phyloP scores from a whole-genome alignment of 1,140 invertebrate species.

The Drosophila littoralis region DNA sequence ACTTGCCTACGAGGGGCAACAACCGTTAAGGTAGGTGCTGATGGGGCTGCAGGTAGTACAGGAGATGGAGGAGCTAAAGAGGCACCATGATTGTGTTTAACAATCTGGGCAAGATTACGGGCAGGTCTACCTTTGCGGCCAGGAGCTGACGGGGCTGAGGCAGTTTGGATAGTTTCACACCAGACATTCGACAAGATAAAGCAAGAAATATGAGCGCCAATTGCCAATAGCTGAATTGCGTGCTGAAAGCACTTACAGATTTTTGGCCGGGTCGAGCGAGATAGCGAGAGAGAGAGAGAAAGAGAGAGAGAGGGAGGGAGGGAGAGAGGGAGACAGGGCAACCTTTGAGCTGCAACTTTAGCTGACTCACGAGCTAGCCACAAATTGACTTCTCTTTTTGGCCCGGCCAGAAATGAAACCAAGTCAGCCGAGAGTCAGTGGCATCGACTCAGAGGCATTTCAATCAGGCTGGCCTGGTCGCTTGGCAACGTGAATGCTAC shows the following conservation, averaged over 20 bases:
- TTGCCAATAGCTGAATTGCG: constrained; percentile 67
- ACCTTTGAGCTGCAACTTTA: constrained; percentile 55
- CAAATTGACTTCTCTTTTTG: constrained; percentile 63
- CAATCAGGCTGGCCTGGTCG: constrained; percentile 58
- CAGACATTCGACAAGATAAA: constrained; percentile 40
- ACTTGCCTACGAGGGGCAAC: no score
- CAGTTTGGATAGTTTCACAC: no score
- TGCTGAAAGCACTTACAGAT: constrained; percentile 64
- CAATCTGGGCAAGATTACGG: no score
- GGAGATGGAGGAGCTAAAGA: no score
- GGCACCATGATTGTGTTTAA: no score
- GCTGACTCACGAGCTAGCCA: constrained; percentile 76
- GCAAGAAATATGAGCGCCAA: constrained; percentile 41
- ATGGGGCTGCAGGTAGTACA: no score
- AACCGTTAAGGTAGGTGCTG: no score
- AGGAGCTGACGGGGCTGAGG: no score
- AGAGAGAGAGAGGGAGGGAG: constrained; percentile 9
- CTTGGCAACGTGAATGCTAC: constrained; percentile 62
- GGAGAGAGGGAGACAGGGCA: constrained; percentile 17
- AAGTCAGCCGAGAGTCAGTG: constrained; percentile 26
- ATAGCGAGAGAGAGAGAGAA: constrained; percentile 18
- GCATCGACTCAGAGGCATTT: constrained; percentile 48
- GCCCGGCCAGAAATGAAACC: constrained; percentile 25
- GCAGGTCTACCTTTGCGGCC: no score
- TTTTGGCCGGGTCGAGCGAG: constrained; percentile 39